Base-by-base conservation (phyloP, 1,140 invertebrate genomes). In the Cepaea nemoralis region DNA sequence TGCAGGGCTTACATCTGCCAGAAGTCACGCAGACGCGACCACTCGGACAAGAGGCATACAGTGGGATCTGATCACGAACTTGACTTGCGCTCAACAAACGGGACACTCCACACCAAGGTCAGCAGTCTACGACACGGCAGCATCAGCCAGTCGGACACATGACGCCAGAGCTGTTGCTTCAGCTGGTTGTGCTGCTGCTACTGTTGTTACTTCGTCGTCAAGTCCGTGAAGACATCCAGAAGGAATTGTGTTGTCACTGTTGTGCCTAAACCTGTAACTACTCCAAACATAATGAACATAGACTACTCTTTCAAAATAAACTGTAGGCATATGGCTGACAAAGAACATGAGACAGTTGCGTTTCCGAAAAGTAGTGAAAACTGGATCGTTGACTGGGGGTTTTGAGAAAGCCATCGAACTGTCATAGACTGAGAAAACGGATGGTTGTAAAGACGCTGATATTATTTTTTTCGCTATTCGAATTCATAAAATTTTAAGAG, bases 1-100 rank as follows among this genome's bases (percentile, higher is more conserved):
- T 91, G 83, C 71, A 55, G 77, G n/a, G 55, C 81, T 1, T 83
- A 79, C 74, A 31, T 83, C 39, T 86, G 81, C 63, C 69, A 80
- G n/a, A 82, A 67, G 45, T 40, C 73, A 8, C 40, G 74, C 35
- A 42, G 33, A 0, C 48, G 81, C 5, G 69, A 27, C 8, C 73
- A 59, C 35, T 19, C 80, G 31, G 73, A 67, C 27, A 77, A 73
- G 10, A 40, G 66, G 1, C 70, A 63, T 0, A 70, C 73, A 12
- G 40, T 50, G 10, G 67, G 81, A n/a, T 83, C 83, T n/a, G 81
- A 84, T 77, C 83, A 82, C 55, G 82, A 86, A 59, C 42, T 84
- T 45, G 85, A 84, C 24, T 45, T 82, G 22, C 42, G 81, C 27
- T 82, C 82, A 24, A 73, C 76, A 27, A 83, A 82, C 67, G 82